Evolutionary conservation across 2,888 invertebrate genomes (phyloP).

Genomic region (Gerris lacustris): DNA sequence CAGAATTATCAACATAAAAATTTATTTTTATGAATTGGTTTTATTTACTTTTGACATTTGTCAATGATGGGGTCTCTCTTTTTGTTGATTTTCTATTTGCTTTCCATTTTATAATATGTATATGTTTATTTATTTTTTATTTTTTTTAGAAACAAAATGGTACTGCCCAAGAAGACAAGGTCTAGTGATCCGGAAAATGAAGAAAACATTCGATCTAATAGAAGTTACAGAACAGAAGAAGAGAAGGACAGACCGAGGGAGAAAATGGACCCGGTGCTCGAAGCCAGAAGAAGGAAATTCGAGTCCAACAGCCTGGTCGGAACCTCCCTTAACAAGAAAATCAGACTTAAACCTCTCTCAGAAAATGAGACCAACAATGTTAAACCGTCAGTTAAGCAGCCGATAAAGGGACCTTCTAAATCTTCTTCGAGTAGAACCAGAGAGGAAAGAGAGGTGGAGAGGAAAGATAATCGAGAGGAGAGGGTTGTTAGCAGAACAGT

Average conservation of each 20-base stretch:
- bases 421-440: no score
- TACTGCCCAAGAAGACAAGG: not conserved
- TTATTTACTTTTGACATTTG: no score
- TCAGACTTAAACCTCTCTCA: conserved; percentile 37
- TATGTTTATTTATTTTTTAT: not conserved
- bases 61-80: no score
- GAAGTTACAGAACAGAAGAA: not conserved
- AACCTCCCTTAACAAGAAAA: conserved; percentile 39
- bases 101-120: no score
- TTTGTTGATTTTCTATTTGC: no score
- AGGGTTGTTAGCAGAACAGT: not conserved
- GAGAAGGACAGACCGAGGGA: not conserved
- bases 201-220: conserved; percentile 1
- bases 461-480: not conserved
- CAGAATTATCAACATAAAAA: no score
- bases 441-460: no score
- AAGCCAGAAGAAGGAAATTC: conserved; percentile 44
- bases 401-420: not conserved
- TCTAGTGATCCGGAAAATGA: not conserved
- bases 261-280: conserved; percentile 39
- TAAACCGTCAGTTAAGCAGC: not conserved
- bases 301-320: conserved; percentile 40
- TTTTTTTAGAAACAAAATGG: not conserved
- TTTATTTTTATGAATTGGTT: no score
- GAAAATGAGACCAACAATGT: conserved; percentile 9